Conservation (phyloP, 1,140 invertebrate species). For the Caenorhabditis remanei region DNA sequence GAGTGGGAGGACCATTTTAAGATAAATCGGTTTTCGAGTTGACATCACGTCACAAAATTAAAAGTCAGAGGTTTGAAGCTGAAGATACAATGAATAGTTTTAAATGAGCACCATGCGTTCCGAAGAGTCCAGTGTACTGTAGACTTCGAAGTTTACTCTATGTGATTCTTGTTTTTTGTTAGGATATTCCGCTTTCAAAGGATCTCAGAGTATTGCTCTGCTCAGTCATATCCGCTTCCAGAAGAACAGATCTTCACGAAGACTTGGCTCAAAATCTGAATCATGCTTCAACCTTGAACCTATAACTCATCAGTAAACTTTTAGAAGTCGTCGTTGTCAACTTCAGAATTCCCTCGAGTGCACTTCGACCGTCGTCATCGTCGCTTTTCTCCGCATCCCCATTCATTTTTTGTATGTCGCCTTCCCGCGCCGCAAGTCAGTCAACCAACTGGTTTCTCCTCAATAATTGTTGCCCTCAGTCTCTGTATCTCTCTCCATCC, state of each 20-base stretch:
- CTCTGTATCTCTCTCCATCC: conserved; percentile 8
- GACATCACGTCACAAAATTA: neutral
- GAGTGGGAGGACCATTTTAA: neutral
- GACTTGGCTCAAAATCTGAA: too few species aligned
- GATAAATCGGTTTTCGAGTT: neutral
- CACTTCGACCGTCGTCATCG: conserved; percentile 50
- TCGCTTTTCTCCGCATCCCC: conserved; percentile 20
- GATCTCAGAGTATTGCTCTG: too few species aligned
- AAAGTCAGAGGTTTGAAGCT: too few species aligned
- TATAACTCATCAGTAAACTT: conserved; percentile 7
- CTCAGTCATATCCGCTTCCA: too few species aligned
- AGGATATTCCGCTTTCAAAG: too few species aligned
- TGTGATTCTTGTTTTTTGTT: too few species aligned
- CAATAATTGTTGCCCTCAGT: conserved; percentile 49
- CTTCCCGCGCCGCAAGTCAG: conserved; percentile 29
- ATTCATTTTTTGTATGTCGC: conserved; percentile 51
- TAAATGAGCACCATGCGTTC: too few species aligned
- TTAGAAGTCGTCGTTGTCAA: conserved; percentile 21
- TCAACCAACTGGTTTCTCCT: conserved; percentile 45
- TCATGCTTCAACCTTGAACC: neutral
- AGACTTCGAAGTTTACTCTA: too few species aligned
- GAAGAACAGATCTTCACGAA: too few species aligned
- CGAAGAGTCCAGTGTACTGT: too few species aligned
- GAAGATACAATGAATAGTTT: too few species aligned
- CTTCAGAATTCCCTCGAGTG: conserved; percentile 53